A percentile compares a stretch with the other conserved stretches of the same genome.
Conservation (phyloP, 1,140 invertebrate species). For the Heliconius congener region DNA sequence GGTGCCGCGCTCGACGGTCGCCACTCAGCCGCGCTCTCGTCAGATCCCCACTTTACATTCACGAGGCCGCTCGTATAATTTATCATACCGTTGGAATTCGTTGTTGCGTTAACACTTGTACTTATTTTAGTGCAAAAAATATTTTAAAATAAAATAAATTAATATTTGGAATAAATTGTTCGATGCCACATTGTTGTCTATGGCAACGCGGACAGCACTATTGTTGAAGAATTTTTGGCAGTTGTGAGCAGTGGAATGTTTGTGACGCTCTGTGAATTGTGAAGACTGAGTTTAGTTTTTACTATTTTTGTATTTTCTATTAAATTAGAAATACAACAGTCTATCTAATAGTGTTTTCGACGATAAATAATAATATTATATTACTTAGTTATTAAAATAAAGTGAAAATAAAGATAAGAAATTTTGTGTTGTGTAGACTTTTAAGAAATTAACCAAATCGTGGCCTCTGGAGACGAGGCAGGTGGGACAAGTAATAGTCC, state of each 20-base stretch:
- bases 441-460: slow-evolving; percentile 49
- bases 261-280: slow-evolving; percentile 10
- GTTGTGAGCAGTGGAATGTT: not conserved
- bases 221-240: slow-evolving; percentile 16
- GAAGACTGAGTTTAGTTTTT: slow-evolving; percentile 4
- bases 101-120: slow-evolving; percentile 23
- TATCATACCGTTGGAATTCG: slow-evolving; percentile 25
- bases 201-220: slow-evolving; percentile 19
- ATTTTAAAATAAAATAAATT: not conserved
- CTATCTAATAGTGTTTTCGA: not conserved
- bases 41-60: slow-evolving; percentile 42
- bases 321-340: not conserved
- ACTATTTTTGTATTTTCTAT: slow-evolving; percentile 7
- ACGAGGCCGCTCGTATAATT: slow-evolving; percentile 34
- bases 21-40: slow-evolving; percentile 40
- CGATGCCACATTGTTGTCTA: slow-evolving; percentile 5
- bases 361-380: too few relatives aligned
- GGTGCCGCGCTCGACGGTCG: slow-evolving; percentile 30
- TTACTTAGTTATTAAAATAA: not conserved
- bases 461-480: slow-evolving; percentile 55
- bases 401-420: not conserved
- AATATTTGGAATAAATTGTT: not conserved
- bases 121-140: not conserved
- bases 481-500: slow-evolving; percentile 53
- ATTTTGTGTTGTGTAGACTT: slow-evolving; percentile 16